Evolutionary conservation across 1,140 invertebrate species (phyloP).

Genomic region (Chrysoperla carnea): DNA sequence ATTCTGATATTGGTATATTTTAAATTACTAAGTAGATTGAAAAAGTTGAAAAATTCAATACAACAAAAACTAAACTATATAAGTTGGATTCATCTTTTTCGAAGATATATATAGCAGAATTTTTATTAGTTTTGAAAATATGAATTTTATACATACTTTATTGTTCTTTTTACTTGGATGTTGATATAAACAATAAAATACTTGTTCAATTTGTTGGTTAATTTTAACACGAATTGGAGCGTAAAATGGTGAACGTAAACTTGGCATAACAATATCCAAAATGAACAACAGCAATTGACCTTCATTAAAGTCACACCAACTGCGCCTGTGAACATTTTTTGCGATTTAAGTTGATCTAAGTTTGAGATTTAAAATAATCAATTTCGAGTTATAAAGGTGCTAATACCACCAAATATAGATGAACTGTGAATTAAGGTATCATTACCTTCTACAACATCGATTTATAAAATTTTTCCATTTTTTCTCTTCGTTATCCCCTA

Average conservation of each 20-base stretch:
- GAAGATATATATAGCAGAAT: too few species aligned
- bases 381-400: too few species aligned
- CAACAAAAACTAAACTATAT: background rate
- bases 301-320: slow-evolving; percentile 60
- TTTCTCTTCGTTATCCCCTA: too few species aligned
- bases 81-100: background rate
- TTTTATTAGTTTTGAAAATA: too few species aligned
- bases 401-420: too few species aligned
- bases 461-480: too few species aligned
- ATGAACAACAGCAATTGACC: slow-evolving; percentile 62
- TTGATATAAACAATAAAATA: slow-evolving; percentile 75
- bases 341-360: background rate
- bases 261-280: slow-evolving; percentile 50
- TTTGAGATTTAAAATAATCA: too few species aligned
- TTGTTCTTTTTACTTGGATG: slow-evolving; percentile 66
- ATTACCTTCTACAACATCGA: too few species aligned
- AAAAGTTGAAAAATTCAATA: too few species aligned
- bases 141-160: slow-evolving; percentile 17
- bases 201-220: slow-evolving; percentile 65
- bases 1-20: too few species aligned
- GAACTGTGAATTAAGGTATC: too few species aligned
- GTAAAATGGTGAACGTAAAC: slow-evolving; percentile 38
- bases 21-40: too few species aligned
- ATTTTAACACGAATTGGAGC: slow-evolving; percentile 31
- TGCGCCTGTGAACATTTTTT: background rate